phyloP scores from a whole-genome alignment of 2,888 invertebrate genomes.

The Phytoseiulus persimilis region DNA sequence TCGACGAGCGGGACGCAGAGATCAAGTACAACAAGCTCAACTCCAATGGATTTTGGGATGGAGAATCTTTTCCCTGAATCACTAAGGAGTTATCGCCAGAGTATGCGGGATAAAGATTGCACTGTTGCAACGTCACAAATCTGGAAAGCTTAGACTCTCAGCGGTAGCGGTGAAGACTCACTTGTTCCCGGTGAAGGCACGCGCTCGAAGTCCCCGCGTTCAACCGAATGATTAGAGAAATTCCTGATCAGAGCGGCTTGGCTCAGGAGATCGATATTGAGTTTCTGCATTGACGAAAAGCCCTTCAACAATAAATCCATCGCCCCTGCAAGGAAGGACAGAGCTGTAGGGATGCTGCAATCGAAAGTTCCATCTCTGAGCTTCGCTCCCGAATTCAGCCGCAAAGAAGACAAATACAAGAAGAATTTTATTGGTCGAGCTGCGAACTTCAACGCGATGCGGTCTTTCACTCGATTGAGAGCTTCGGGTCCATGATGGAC shows the following conservation, averaged over 20 bases:
- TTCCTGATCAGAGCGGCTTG: slow-evolving; percentile 31
- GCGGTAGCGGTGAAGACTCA: slow-evolving; percentile 7
- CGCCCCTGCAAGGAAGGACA: background rate
- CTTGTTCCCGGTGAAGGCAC: slow-evolving; percentile 32
- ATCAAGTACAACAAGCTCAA: too few species aligned
- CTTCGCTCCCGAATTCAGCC: background rate
- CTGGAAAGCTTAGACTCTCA: too few species aligned
- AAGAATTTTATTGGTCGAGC: background rate
- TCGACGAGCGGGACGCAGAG: too few species aligned
- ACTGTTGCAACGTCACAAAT: too few species aligned
- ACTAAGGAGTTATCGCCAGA: too few species aligned
- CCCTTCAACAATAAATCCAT: slow-evolving; percentile 31
- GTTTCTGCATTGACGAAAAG: slow-evolving; percentile 27
- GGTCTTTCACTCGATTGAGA: background rate
- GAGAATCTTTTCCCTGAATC: too few species aligned
- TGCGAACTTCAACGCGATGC: background rate
- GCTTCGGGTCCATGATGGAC: background rate
- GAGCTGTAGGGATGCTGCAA: too few species aligned
- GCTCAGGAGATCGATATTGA: slow-evolving; percentile 25
- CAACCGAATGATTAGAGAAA: slow-evolving; percentile 6
- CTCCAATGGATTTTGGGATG: too few species aligned
- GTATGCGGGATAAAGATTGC: too few species aligned
- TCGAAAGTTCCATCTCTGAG: background rate
- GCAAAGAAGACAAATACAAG: background rate
- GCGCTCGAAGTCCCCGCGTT: slow-evolving; percentile 21